Conservation (phyloP, 1,140 invertebrate species). For the Caenorhabditis remanei region DNA sequence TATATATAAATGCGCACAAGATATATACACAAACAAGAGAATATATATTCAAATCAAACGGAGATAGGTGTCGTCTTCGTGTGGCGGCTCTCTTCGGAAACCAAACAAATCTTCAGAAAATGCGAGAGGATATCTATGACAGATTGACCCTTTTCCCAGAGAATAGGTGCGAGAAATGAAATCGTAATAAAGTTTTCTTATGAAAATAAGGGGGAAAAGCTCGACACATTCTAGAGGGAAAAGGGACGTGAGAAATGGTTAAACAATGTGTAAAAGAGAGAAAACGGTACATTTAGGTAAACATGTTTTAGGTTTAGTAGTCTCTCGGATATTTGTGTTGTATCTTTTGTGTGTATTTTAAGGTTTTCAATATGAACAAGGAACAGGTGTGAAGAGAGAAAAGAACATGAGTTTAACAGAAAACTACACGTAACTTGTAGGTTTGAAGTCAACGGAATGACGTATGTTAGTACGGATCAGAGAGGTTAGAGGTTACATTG, state of each 20-base stretch:
- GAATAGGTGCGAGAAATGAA: not conserved
- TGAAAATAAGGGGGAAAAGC: not conserved
- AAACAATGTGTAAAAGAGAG: conserved; percentile 19
- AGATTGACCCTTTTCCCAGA: not conserved
- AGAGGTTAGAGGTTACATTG: not conserved
- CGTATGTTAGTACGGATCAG: not conserved
- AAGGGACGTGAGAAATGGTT: conserved; percentile 42
- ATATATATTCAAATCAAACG: not conserved
- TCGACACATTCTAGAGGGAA: not conserved
- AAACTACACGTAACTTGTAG: conserved; percentile 52
- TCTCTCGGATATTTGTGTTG: not conserved
- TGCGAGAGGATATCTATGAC: not conserved
- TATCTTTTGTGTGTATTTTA: conserved; percentile 26
- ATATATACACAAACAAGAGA: not conserved
- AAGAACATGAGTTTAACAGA: not conserved
- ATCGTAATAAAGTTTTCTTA: conserved; percentile 18
- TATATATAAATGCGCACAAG: too few species aligned
- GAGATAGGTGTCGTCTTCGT: too few species aligned
- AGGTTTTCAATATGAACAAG: not conserved
- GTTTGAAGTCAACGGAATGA: not conserved
- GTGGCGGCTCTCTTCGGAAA: not conserved
- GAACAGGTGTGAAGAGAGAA: not conserved
- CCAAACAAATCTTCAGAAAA: conserved; percentile 17
- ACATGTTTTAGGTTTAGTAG: conserved; percentile 13
- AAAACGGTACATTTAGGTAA: not conserved